These are phyloP conservation scores for Xyrichtys novacula DNA, from an alignment of 2,797 vertebrate species.

Conservation along the genomic window DNA sequence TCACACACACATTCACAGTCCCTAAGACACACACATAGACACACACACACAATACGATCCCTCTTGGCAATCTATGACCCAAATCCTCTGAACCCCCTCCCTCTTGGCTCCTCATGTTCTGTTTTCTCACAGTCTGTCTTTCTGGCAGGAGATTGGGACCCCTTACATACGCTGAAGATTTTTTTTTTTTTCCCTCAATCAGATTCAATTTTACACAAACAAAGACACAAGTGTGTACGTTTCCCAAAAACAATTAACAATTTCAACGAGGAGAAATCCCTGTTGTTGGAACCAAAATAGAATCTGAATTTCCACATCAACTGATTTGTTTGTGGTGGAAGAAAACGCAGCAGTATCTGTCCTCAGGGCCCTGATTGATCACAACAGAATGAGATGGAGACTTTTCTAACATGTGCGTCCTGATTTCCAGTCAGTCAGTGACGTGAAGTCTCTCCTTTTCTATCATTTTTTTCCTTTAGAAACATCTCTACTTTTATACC, in stretches of 20 bases:
- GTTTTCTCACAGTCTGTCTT: conserved; percentile 70
- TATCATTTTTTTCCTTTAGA: conserved; percentile 15
- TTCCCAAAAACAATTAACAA: conserved; percentile 33
- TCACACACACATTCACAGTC: conserved; percentile 50
- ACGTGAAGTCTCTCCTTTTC: neutral
- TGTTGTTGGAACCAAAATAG: conserved; percentile 22
- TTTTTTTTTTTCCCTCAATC: conserved; percentile 4
- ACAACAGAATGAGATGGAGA: conserved; percentile 11
- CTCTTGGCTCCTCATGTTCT: conserved; percentile 66
- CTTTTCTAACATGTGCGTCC: conserved; percentile 1
- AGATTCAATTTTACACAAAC: conserved; percentile 53
- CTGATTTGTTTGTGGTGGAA: neutral
- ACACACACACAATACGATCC: conserved; percentile 60
- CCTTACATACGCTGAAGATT: conserved; percentile 44
- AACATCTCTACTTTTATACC: conserved; percentile 16
- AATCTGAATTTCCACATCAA: conserved; percentile 13
- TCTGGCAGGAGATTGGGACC: conserved; percentile 63
- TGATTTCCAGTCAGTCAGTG: neutral
- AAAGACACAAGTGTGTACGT: conserved; percentile 10
- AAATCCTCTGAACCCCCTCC: conserved; percentile 78
- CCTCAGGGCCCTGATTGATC: neutral
- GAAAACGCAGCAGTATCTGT: conserved; percentile 2
- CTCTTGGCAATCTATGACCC: conserved; percentile 82
- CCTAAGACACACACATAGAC: conserved; percentile 9
- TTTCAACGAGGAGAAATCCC: conserved; percentile 23